Conservation (phyloP, 53 echinoderm and acorn worm species). For the Astropecten irregularis region DNA sequence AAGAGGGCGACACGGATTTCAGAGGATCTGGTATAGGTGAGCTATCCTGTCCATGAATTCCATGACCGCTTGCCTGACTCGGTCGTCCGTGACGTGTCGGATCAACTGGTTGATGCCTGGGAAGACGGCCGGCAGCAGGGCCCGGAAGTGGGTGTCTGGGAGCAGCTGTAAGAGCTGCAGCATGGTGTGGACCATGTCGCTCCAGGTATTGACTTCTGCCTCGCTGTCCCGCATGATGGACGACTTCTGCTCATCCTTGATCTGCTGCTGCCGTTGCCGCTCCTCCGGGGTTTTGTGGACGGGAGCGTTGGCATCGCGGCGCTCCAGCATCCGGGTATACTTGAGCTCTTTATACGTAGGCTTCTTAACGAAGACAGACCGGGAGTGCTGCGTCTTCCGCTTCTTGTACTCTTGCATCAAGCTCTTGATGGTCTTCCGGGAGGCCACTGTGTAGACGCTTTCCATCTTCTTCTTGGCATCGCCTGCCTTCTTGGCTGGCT, state of each 20-base stretch:
- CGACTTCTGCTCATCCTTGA: conserved; percentile 82
- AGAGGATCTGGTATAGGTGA: conserved; percentile 78
- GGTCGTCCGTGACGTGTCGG: conserved; percentile 81
- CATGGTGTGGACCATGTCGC: conserved; percentile 94
- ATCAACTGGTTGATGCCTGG: conserved; percentile 90
- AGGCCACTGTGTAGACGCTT: conserved; percentile 84
- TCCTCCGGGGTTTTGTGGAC: conserved; percentile 64
- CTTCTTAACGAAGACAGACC: conserved; percentile 96
- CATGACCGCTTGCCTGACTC: conserved; percentile 85
- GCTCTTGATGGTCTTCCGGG: conserved; percentile 98
- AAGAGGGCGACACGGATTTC: too few relatives aligned
- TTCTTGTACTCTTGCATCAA: conserved; percentile 99
- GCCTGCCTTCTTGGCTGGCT: background rate
- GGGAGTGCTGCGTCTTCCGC: conserved; percentile 81
- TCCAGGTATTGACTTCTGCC: conserved; percentile 90
- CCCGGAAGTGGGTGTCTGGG: conserved; percentile 78
- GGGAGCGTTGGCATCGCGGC: conserved; percentile 23
- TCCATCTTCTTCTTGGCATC: conserved; percentile 39
- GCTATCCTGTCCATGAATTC: conserved; percentile 98
- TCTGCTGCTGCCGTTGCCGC: conserved; percentile 86
- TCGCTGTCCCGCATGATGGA: conserved; percentile 81
- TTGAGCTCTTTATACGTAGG: conserved; percentile 97
- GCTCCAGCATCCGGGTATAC: conserved; percentile 69
- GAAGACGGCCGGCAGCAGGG: conserved; percentile 86
- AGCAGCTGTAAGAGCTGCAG: conserved; percentile 89